Percentiles rank a stretch among this genome's conserved stretches.
phyloP scores from a whole-genome alignment of 2,888 invertebrate species.

The Muschampia plurimacula region DNA sequence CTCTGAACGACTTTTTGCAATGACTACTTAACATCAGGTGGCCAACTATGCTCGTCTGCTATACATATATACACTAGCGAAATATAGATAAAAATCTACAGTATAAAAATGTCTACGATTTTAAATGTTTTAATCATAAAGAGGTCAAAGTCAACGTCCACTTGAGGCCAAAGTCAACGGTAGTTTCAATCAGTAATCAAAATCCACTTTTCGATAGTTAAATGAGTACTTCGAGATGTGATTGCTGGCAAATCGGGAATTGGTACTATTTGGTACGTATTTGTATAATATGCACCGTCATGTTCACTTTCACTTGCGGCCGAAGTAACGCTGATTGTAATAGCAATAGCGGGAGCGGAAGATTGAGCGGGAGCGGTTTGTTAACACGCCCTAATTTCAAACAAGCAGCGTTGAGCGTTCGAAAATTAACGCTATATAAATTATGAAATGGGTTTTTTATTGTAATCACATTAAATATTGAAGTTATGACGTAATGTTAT shows the following conservation, averaged over 20 bases:
- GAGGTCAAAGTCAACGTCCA: neutral
- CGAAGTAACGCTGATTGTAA: neutral
- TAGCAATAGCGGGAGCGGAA: no score
- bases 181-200: conserved; percentile 7
- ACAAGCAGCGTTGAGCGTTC: no score
- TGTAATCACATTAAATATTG: no score
- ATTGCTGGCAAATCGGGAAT: neutral
- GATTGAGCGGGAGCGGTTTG: neutral
- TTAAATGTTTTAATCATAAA: neutral
- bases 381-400: neutral
- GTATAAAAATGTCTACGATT: no score
- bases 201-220: neutral
- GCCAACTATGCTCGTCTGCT: no score
- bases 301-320: neutral
- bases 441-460: no score
- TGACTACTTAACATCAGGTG: no score
- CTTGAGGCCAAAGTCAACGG: neutral
- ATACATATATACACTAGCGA: no score
- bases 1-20: no score
- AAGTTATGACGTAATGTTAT: no score
- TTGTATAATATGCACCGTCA: neutral
- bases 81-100: no score
- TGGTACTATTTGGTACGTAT: conserved; percentile 1
- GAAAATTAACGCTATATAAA: no score
- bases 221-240: neutral